Evolutionary conservation across 2,888 invertebrate genomes (phyloP), one percentile per base, ranked within the genome.

Genomic region (Galeopsomyia nigrocyanea): DNA sequence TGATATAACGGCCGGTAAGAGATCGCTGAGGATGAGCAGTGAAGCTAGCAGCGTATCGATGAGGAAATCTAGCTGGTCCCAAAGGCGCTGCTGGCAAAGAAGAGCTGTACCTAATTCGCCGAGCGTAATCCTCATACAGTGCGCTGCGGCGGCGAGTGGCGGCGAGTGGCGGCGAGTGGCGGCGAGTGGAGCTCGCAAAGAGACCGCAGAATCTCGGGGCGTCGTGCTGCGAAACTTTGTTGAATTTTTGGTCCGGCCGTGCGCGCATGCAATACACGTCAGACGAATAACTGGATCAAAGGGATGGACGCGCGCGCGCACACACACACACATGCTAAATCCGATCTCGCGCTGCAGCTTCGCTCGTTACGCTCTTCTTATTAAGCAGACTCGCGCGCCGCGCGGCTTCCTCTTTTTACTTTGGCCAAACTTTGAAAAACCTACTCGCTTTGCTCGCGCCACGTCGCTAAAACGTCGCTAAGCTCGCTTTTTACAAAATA

Each of bases 181-280:
- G 13, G 39, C 39, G 13, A 81, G 19, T 61, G 26, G 58, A 49
- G 76, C 68, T 77, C 78, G 78, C 73, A 85, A 85, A 83, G 82
- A 79, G 82, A 84, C 84, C 84, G 80, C 84, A 82, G 82, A 84
- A 84, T 84, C 82, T 83, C 81, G 77, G 46, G 14, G 76, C 39
- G 17, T 39, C 58, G 17, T 46, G 58, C 58, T 58, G 26, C 55
- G 47, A 76, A 85, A 86, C 82, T 85, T 86, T 83, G 84, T 82
- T 83, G 83, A 81, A 84, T 85, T 86, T 85, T 85, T 85, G 81
- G 82, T 82, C 79, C 78, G 78, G 80, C 78, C 78, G 71, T 75
- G 70, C 71, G 22, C 57, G 73, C 78, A 77, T 75, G 78, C 77
- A 79, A 80, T 79, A 76, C 5, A 26, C 76, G 78, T 77, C 75